Evolutionary conservation across 1,140 invertebrate species (phyloP), one percentile per base, ranked within the genome.

Genomic region (Reticulitermes speratus): DNA sequence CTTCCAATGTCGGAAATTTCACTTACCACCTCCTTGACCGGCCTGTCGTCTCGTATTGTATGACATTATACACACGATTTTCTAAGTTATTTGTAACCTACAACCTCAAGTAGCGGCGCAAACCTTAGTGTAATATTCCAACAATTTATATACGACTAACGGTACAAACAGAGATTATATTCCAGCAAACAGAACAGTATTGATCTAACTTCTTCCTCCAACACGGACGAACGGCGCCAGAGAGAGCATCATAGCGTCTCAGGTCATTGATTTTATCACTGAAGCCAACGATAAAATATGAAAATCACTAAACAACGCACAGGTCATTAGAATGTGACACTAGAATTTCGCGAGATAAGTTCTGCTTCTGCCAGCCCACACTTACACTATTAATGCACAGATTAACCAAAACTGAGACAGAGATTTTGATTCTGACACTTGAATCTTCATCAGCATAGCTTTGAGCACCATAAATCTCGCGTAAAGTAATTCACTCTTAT

Each of bases 11-110:
- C 19, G 14, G 0, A 12, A 55, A 19, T 75, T 30, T 75, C 12
- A 75, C 65, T 75, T 75, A 75, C 65, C 65, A 25, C n/a, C n/a
- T 30, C 65, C 65, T 75, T 75, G 65, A 30, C 65, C 65, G 65
- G 65, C 9, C n/a, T 75, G 65, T 75, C 65, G 7, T 75, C 65
- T 75, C n/a, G 65, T 75, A 25, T 30, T 75, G n/a, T 75, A 75
- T 1, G 65, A 75, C 65, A 75, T 75, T 75, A 30, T 16, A 75
- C 65, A 75, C 65, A n/a, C 9, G n/a, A 75, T 30, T 30, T n/a
- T 75, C 6, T 2, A 21, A 55, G 52, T 21, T 55, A 55, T 12
- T 55, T 55, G 19, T 19, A 19, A 55, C 19, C 52, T 19, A 55
- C 8, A 55, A 55, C 52, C 19, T 55, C 52, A 12, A 55, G 19